Evolutionary conservation across 1,140 invertebrate genomes (phyloP), one percentile per base, ranked within the genome.

Genomic region (Ephestia elutella): DNA sequence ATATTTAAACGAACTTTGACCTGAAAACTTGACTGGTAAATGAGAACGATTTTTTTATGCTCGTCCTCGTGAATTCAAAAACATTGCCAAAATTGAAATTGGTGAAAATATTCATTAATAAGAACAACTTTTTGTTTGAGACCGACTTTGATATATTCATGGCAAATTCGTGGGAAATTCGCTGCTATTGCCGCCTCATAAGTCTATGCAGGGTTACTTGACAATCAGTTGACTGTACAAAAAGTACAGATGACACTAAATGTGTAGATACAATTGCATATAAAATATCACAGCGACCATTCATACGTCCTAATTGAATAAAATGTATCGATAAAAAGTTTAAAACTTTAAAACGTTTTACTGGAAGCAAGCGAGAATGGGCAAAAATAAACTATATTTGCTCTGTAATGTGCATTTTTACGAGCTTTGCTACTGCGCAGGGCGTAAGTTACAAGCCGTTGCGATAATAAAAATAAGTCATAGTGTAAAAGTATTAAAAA

Each of bases 351-450:
- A 79, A 76, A 61, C 63, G 70, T 25, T 71, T 62, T 79, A 71
- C 73, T 57, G 59, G 48, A 53, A 49, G 64, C 59, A 66, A 70
- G 69, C 66, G 75, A 72, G 76, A 78, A 71, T 72, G 71, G 68
- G 64, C 61, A 68, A 65, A 54, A 66, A 68, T 58, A 66, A 73
- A 79, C 76, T 81, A 75, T 85, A 81, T 85, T 82, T 85, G 81
- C 78, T 70, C 80, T 82, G 80, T 81, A 82, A 81, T 80, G 79
- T 66, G 66, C 59, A 44, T 82, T 81, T 82, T 85, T 85, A 85
- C 73, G 82, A 73, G 66, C 70, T 58, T 61, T 59, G 75, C 78
- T 80, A 77, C 75, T 66, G 71, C 57, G 13, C 19, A 30, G 18
- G 53, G 58, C 25, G 35, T 15, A 56, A 8, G 59, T 63, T 7